Conservation (phyloP, 30 jellyfish, hydroid and myxozoan species). For the Sanderia malayensis region DNA sequence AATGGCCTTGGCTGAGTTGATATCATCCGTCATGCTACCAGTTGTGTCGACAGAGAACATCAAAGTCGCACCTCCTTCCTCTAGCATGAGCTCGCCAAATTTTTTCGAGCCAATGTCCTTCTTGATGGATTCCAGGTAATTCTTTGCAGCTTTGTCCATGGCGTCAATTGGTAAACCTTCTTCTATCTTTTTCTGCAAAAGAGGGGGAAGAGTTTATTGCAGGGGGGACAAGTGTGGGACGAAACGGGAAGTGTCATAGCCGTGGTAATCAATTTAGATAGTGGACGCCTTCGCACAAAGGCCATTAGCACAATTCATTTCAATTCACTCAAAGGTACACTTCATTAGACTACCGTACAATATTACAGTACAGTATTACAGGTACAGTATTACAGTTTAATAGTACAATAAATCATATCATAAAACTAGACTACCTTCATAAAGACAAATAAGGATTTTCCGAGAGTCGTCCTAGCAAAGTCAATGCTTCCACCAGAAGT, state of each 20-base stretch:
- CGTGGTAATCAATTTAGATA: no score
- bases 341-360: no score
- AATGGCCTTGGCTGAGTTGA: slow-evolving; percentile 53
- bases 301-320: background rate
- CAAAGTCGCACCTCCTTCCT: slow-evolving; percentile 57
- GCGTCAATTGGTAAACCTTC: slow-evolving; percentile 79
- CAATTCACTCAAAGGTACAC: background rate
- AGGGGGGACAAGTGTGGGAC: background rate
- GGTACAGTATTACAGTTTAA: no score
- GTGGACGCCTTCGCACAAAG: no score
- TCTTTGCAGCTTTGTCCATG: slow-evolving; percentile 60
- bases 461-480: slow-evolving; percentile 81
- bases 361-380: background rate
- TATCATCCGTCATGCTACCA: slow-evolving; percentile 78
- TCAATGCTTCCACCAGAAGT: slow-evolving; percentile 81
- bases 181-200: slow-evolving; percentile 60
- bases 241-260: no score
- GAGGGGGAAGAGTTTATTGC: background rate
- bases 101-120: slow-evolving; percentile 52
- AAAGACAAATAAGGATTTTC: slow-evolving; percentile 52
- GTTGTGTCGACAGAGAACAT: slow-evolving; percentile 85
- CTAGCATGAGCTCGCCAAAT: slow-evolving; percentile 57
- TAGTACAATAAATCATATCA: background rate
- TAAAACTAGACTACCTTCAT: slow-evolving; percentile 52
- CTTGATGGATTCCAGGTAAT: slow-evolving; percentile 45